Evolutionary conservation across 2,113 vertebrate species (phyloP), one percentile per base, ranked within the genome.

Genomic region (Anolis carolinensis): DNA sequence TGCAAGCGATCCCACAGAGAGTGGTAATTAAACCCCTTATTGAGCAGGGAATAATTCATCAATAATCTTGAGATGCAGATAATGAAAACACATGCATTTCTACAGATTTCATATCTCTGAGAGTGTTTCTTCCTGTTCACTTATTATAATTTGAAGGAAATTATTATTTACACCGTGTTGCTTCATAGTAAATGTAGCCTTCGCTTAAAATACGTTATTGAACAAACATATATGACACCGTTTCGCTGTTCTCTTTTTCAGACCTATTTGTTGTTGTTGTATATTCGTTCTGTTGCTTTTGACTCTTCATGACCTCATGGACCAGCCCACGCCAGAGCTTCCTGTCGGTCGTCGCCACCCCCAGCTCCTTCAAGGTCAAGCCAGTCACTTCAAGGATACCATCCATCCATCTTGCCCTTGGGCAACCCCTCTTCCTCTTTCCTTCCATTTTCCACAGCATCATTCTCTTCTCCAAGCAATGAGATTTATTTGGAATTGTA

Each of bases 11-110:
- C 1, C 72, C 67, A 81, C 44, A 44, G 1, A 67, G 34, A 70
- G 20, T 55, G 30, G 11, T 90, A 81, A 81, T 79, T 1, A 81
- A 91, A n/a, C 50, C 7, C 36, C 18, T 87, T 48, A 18, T 71
- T 7, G 14, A 36, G 36, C 25, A 81, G 39, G 30, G 89, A 52
- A 55, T 79, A n/a, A 81, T 63, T 73, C 36, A 34, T 77, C 72
- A 34, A 63, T 92, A 81, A 82, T 86, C 32, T 39, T 91, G 67
- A 77, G 23, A 48, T 81, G 48, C 3, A 82, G 13, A 4, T 87
- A 76, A 68, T 62, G 78, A 55, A 90, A 86, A 50, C 18, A 55
- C 36, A 13, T 70, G 8, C 0, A 0, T 87, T 90, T 79, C 5
- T 44, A 71, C 85, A 70, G 62, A 72, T 71, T 76, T 84, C 27